Conservation (phyloP, 2,797 vertebrate species). For the Sternarchorhynchus goeldii region DNA sequence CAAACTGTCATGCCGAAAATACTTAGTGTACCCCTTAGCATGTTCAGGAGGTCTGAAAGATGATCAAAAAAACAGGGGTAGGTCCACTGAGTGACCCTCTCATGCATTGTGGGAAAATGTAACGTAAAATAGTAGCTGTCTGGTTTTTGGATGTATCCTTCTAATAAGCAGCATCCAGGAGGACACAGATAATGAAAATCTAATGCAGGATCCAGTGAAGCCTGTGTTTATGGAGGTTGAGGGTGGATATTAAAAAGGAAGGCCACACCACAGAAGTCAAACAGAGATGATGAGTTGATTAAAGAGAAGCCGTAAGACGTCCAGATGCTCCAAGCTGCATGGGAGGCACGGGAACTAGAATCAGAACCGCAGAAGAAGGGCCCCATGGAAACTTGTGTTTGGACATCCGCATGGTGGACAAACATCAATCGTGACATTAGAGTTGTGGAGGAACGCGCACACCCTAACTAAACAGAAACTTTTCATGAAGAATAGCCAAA, state of each 20-base stretch:
- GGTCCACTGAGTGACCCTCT: slow-evolving; percentile 43
- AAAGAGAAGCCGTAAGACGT: slow-evolving; percentile 39
- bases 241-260: slow-evolving; percentile 41
- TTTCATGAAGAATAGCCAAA: slow-evolving; percentile 29
- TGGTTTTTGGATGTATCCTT: slow-evolving; percentile 24
- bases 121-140: slow-evolving; percentile 40
- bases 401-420: slow-evolving; percentile 37
- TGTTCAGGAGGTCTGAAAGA: slow-evolving; percentile 33
- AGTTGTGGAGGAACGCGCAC: slow-evolving; percentile 29
- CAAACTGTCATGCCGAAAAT: slow-evolving; percentile 17
- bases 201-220: slow-evolving; percentile 16
- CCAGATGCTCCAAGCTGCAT: slow-evolving; percentile 49
- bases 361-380: slow-evolving; percentile 27
- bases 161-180: slow-evolving; percentile 15
- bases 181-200: slow-evolving; percentile 12
- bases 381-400: slow-evolving; percentile 39
- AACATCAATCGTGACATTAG: slow-evolving; percentile 42
- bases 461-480: slow-evolving; percentile 27
- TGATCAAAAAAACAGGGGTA: slow-evolving; percentile 30
- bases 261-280: slow-evolving; percentile 36
- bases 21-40: slow-evolving; percentile 24
- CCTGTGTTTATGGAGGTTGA: slow-evolving; percentile 41
- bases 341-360: slow-evolving; percentile 45
- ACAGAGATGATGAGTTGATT: slow-evolving; percentile 41
- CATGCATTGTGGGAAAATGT: slow-evolving; percentile 40